Conservation (phyloP, 2,113 vertebrate genomes). For the Micromys minutus region DNA sequence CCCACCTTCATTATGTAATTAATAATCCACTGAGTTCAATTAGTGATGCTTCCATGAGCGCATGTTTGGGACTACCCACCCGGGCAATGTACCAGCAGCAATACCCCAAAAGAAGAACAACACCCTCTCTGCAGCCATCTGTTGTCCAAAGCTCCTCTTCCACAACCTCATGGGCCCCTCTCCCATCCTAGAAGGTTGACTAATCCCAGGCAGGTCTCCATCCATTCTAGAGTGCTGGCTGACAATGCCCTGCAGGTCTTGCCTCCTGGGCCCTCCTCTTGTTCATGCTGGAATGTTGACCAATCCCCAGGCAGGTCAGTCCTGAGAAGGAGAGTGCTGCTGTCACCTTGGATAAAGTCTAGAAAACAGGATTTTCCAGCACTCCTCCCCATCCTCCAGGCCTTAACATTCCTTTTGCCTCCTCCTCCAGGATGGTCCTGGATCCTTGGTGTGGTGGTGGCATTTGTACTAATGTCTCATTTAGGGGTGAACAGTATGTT, state of each 20-base stretch:
- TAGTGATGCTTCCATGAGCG: neutral
- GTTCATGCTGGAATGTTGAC: neutral
- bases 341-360: neutral
- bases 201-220: too few relatives aligned
- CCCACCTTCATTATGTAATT: neutral
- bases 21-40: neutral
- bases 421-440: neutral
- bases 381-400: neutral
- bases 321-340: neutral
- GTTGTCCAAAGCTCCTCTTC: neutral
- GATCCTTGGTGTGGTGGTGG: neutral
- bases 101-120: neutral
- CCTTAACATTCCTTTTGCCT: neutral
- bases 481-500: too few relatives aligned
- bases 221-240: neutral
- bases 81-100: neutral
- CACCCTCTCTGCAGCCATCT: neutral
- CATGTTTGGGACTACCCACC: neutral
- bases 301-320: neutral
- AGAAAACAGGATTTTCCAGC: neutral
- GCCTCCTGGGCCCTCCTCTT: too few relatives aligned
- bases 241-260: neutral
- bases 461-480: too few relatives aligned
- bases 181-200: neutral
- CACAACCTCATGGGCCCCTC: neutral